phyloP scores from a whole-genome alignment of 2,888 invertebrate genomes.

The Agonopterix alstromeriana region DNA sequence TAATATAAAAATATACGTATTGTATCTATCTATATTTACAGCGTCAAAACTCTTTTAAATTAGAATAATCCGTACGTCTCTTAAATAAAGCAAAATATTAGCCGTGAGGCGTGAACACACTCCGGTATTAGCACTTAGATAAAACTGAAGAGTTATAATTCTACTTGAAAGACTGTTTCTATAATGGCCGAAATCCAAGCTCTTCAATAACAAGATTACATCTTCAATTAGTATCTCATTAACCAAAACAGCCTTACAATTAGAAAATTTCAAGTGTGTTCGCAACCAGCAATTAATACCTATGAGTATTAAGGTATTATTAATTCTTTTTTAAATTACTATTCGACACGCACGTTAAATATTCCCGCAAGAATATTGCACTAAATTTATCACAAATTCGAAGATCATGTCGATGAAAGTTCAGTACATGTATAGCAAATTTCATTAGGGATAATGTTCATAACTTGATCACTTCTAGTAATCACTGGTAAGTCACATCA shows the following conservation, averaged over 20 bases:
- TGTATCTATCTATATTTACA: constrained; percentile 60
- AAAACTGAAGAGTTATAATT: constrained; percentile 20
- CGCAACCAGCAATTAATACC: constrained; percentile 26
- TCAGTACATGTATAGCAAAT: background rate
- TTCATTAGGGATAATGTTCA: background rate
- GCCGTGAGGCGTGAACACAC: constrained; percentile 40
- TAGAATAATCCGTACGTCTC: constrained; percentile 30
- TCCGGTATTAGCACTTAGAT: constrained; percentile 27
- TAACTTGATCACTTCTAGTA: constrained; percentile 3
- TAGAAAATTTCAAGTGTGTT: constrained; percentile 30
- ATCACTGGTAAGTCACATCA: constrained; percentile 12
- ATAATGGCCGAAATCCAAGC: constrained; percentile 8
- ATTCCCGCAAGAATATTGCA: constrained; percentile 51
- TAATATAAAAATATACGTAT: constrained; percentile 68
- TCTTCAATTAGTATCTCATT: constrained; percentile 12
- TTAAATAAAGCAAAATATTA: constrained; percentile 9
- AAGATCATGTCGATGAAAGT: constrained; percentile 24
- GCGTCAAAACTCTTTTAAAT: constrained; percentile 52
- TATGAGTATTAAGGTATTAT: constrained; percentile 30
- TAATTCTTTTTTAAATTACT: background rate
- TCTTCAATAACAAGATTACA: constrained; percentile 5
- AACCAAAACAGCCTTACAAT: constrained; percentile 23
- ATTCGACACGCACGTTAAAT: constrained; percentile 11
- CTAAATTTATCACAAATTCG: constrained; percentile 54
- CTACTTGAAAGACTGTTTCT: constrained; percentile 25